phyloP scores from a whole-genome alignment of 2,113 vertebrate species.

The Pomatostomus ruficeps region DNA sequence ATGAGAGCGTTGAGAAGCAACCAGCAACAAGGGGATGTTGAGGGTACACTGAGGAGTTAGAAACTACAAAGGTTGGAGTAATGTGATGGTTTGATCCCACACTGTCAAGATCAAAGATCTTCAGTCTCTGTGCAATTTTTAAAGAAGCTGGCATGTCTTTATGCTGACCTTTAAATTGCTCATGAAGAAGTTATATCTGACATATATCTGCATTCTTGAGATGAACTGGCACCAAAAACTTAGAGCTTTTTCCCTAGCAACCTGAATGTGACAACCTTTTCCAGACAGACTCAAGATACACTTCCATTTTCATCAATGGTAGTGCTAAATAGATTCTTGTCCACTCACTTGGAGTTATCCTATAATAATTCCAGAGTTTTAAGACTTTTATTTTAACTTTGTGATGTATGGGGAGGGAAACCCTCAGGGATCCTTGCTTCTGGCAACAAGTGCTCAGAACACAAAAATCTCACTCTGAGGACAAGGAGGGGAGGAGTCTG shows the following conservation, averaged over 20 bases:
- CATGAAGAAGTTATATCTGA: not conserved
- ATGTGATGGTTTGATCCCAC: not conserved
- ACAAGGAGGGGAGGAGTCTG: not conserved
- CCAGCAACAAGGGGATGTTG: not conserved
- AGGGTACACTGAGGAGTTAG: not conserved
- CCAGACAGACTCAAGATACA: not conserved
- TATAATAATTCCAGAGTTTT: not conserved
- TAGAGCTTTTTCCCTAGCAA: not conserved
- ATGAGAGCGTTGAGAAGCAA: not conserved
- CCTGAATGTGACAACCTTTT: not conserved
- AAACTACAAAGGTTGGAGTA: not conserved
- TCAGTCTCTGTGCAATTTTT: not conserved
- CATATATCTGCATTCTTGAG: not conserved
- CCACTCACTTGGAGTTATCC: not conserved
- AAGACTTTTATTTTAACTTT: not conserved
- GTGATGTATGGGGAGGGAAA: not conserved
- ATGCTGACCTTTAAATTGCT: not conserved
- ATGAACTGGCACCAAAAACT: not conserved
- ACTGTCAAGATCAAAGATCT: not conserved
- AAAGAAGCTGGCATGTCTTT: not conserved
- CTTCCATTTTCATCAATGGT: not conserved
- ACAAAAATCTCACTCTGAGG: not conserved
- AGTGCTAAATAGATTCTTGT: not conserved
- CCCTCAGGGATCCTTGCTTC: not conserved
- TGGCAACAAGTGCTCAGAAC: not conserved